Conservation (phyloP, 2,113 vertebrate species). For the Micronycteris hirsuta region DNA sequence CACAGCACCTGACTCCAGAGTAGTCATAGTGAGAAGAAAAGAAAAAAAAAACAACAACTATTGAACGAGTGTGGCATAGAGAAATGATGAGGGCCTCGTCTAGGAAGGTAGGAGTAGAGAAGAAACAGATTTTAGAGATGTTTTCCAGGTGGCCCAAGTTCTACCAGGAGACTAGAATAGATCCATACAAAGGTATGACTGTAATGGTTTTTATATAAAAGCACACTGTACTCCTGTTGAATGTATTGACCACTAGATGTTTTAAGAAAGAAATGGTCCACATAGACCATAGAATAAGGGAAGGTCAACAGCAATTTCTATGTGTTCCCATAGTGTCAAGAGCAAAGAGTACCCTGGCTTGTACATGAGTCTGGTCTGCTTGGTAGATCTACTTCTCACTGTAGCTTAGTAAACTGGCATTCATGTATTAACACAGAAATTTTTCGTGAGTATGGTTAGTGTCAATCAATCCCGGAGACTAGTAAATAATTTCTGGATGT, state of each 20-base stretch:
- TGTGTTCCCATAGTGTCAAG: background rate
- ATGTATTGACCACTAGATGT: background rate
- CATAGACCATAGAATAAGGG: background rate
- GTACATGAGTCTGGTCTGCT: background rate
- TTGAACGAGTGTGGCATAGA: background rate
- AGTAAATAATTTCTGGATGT: background rate
- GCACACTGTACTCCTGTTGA: background rate
- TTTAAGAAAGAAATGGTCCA: background rate
- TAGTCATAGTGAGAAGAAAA: background rate
- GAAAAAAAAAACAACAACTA: background rate
- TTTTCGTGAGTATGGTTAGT: background rate
- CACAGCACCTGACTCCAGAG: background rate
- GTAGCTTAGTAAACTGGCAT: background rate
- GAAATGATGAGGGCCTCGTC: background rate
- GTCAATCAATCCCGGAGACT: background rate
- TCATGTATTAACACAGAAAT: background rate
- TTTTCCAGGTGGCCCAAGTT: slow-evolving; percentile 19
- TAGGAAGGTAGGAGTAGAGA: background rate
- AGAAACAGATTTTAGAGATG: slow-evolving; percentile 21
- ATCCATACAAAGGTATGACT: background rate
- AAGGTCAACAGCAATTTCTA: background rate
- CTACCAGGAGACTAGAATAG: background rate
- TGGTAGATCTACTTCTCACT: background rate
- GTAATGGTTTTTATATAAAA: slow-evolving; percentile 23
- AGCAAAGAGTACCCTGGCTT: background rate